Conservation (phyloP, 2,797 vertebrate genomes). For the Molossus molossus region DNA sequence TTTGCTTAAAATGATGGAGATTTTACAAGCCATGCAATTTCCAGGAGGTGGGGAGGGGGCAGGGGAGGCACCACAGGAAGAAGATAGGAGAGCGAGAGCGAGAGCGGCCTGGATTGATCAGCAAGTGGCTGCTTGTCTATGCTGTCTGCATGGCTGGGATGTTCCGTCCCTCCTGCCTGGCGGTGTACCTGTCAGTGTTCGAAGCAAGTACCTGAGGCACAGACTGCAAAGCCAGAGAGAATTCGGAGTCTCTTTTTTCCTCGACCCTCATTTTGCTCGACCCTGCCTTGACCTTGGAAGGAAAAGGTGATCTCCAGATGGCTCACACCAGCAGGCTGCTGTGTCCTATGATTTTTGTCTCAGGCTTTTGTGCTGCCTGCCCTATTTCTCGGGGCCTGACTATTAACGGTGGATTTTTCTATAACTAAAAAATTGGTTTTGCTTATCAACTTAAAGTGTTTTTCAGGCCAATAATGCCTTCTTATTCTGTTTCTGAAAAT, state of each 20-base stretch:
- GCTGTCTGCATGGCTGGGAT: background rate
- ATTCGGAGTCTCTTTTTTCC: background rate
- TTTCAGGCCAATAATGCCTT: background rate
- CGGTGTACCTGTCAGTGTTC: background rate
- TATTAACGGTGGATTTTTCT: background rate
- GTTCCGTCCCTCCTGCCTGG: background rate
- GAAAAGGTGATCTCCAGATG: background rate
- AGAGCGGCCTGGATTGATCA: background rate
- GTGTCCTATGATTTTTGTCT: background rate
- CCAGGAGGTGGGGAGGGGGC: background rate
- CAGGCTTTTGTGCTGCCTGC: background rate
- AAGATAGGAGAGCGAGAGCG: too few relatives aligned
- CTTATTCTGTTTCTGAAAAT: slow-evolving; percentile 48
- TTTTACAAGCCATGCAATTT: background rate
- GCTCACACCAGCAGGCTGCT: background rate
- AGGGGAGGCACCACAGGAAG: background rate
- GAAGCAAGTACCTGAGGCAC: background rate
- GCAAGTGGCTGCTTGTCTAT: background rate
- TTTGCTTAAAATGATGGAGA: background rate
- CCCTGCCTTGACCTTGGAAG: background rate
- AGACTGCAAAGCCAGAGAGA: background rate
- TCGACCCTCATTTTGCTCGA: background rate
- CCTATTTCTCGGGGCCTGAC: background rate
- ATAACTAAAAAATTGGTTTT: slow-evolving; percentile 56
- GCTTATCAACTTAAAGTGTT: background rate